A percentile compares a stretch with the other conserved stretches of the same genome.
phyloP scores from a whole-genome alignment of 2,797 vertebrate species.

The Neosilurus mollespiculum region DNA sequence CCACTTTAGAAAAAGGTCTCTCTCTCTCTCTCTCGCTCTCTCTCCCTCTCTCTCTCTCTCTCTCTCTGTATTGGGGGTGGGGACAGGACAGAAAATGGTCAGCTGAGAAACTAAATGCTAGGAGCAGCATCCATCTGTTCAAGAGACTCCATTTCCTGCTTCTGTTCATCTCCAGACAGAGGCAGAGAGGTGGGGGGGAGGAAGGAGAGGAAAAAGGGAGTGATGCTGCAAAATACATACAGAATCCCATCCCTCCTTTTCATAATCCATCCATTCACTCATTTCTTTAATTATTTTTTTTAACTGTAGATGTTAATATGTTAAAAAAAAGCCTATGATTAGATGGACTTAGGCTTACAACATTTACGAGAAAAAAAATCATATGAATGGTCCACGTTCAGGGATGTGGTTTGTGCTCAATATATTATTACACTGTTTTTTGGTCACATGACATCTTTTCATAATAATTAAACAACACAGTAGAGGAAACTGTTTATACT shows the following conservation, averaged over 20 bases:
- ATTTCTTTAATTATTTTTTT: neutral
- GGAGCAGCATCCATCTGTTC: neutral
- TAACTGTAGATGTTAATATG: neutral
- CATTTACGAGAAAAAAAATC: neutral
- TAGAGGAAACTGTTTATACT: neutral
- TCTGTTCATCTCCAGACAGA: neutral
- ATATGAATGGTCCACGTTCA: neutral
- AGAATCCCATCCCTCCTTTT: neutral
- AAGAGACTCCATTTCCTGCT: slow-evolving; percentile 21
- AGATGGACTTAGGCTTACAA: neutral
- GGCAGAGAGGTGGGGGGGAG: neutral
- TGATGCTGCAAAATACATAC: neutral
- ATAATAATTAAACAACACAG: neutral
- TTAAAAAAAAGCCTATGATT: neutral
- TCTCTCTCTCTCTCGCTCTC: neutral
- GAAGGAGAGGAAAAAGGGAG: slow-evolving; percentile 41
- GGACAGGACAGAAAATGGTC: neutral
- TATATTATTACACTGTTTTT: neutral
- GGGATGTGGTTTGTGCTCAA: neutral
- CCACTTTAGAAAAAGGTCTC: neutral
- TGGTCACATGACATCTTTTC: neutral
- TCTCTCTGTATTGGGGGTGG: neutral
- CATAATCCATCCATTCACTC: neutral
- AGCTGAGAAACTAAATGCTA: slow-evolving; percentile 16
- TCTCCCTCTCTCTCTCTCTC: neutral